Conservation (phyloP, 2,888 invertebrate genomes). For the Allacma fusca region DNA sequence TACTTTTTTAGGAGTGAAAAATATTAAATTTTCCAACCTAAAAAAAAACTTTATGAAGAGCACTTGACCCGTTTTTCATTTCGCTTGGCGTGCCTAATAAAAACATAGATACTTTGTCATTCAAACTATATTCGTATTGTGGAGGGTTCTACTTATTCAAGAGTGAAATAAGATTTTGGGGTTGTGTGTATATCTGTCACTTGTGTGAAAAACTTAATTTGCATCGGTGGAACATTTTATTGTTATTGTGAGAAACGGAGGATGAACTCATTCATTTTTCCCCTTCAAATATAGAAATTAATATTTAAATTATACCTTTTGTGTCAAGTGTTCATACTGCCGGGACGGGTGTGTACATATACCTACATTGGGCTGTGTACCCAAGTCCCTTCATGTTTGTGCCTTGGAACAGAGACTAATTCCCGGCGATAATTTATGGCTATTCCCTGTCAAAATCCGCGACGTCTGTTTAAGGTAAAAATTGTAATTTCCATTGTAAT, state of each 20-base stretch:
- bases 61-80: conserved; percentile 9
- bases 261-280: neutral
- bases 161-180: conserved; percentile 7
- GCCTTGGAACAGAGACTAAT: neutral
- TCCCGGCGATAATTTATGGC: neutral
- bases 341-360: too few relatives aligned
- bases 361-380: too few relatives aligned
- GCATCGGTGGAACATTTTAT: conserved; percentile 11
- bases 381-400: too few relatives aligned
- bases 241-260: neutral
- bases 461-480: conserved; percentile 1
- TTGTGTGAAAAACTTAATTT: conserved; percentile 1
- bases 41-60: neutral
- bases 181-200: neutral
- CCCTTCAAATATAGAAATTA: neutral
- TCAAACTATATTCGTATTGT: neutral
- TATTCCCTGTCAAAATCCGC: conserved; percentile 5
- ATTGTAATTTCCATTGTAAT: neutral
- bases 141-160: neutral
- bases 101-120: neutral
- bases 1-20: neutral
- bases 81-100: neutral
- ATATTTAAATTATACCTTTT: neutral
- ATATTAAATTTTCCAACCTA: conserved; percentile 12
- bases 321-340: too few relatives aligned